These are phyloP conservation scores for Pitangus sulphuratus DNA, from an alignment of 2,797 vertebrate species.

Conservation along the genomic window DNA sequence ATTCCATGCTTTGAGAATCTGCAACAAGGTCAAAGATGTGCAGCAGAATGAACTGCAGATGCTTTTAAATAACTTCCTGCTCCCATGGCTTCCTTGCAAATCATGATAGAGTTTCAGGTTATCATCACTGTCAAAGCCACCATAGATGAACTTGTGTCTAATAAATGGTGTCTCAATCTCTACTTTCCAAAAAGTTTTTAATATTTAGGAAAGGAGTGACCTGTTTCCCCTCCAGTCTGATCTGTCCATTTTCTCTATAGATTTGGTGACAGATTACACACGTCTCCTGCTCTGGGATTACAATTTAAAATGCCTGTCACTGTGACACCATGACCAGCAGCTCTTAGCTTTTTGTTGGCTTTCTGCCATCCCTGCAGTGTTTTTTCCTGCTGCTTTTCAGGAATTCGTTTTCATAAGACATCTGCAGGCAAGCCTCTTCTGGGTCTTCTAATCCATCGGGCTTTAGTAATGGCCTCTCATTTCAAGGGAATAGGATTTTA, in stretches of 20 bases:
- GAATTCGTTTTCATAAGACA: background rate
- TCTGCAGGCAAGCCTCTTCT: slow-evolving; percentile 1
- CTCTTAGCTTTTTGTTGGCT: background rate
- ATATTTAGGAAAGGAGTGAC: background rate
- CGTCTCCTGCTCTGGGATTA: background rate
- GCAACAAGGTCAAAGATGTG: background rate
- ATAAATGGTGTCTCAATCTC: background rate
- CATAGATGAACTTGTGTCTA: background rate
- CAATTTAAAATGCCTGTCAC: background rate
- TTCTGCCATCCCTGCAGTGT: background rate
- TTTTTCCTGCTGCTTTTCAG: slow-evolving; percentile 25
- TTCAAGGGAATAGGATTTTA: background rate
- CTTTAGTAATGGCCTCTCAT: background rate
- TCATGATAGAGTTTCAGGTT: background rate
- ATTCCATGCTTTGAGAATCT: background rate
- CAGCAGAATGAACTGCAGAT: background rate
- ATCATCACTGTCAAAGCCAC: background rate
- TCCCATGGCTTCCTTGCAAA: background rate
- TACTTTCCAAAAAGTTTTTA: background rate
- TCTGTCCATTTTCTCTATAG: background rate
- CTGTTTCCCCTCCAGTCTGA: background rate
- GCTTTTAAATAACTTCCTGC: background rate
- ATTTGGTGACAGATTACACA: background rate
- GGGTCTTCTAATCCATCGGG: background rate
- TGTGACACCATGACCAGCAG: background rate